A percentile compares a stretch with the other conserved stretches of the same genome.
Conservation (phyloP, 2,113 vertebrate genomes). For the Nothocercus julius region DNA sequence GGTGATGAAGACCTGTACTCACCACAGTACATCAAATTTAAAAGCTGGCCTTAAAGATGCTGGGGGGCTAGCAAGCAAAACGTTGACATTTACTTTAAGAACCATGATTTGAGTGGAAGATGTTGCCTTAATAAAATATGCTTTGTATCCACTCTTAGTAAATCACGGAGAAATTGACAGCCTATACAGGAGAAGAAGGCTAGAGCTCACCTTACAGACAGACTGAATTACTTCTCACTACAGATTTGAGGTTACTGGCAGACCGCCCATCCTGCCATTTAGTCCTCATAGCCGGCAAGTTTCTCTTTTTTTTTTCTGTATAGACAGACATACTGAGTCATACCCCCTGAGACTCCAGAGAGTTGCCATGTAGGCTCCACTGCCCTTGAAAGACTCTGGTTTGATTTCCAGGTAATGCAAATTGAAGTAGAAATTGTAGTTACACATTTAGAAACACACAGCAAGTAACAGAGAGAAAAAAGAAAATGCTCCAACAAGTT, state of each 20-base stretch:
- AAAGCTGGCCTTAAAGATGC: constrained; percentile 11
- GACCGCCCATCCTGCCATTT: constrained; percentile 56
- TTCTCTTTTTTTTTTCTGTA: constrained; percentile 20
- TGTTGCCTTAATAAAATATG: constrained; percentile 37
- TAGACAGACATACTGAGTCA: constrained; percentile 11
- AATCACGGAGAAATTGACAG: constrained; percentile 31
- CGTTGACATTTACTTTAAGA: constrained; percentile 2
- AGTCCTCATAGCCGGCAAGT: constrained; percentile 45
- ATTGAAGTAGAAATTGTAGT: constrained; percentile 5
- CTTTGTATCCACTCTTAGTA: constrained; percentile 34
- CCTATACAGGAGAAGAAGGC: constrained; percentile 25
- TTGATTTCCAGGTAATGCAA: constrained; percentile 45
- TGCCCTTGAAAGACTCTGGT: background rate
- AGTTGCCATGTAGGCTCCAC: background rate
- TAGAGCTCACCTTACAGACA: constrained; percentile 28
- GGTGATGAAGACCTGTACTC: background rate
- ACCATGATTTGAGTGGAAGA: constrained; percentile 25
- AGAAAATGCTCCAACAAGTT: background rate
- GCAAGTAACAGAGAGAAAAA: constrained; percentile 15
- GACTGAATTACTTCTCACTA: constrained; percentile 58
- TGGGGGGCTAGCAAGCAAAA: constrained; percentile 1
- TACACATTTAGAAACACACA: background rate
- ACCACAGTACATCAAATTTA: constrained; percentile 23
- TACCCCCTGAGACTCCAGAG: constrained; percentile 47
- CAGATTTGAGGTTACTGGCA: constrained; percentile 61